A percentile compares a stretch with the other conserved stretches of the same genome.
These are phyloP conservation scores for Diplolepis rosae DNA, from an alignment of 2,888 invertebrate species.

Conservation along the genomic window DNA sequence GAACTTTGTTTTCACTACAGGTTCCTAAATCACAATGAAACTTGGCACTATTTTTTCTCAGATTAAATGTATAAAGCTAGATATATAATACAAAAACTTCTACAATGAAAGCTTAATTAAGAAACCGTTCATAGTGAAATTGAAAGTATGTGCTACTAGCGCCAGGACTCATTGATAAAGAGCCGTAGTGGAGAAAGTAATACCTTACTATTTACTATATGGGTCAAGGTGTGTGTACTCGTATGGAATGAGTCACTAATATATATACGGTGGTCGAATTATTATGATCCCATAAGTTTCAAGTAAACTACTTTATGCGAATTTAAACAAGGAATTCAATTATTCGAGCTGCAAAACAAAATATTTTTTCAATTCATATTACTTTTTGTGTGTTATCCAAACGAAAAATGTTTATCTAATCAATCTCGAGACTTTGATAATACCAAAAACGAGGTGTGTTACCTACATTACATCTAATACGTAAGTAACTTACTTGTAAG, in stretches of 20 bases:
- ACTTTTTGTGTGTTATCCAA: no score
- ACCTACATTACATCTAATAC: no score
- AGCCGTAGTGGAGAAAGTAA: conserved; percentile 52
- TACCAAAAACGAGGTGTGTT: no score
- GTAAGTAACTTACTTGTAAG: no score
- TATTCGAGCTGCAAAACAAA: not conserved
- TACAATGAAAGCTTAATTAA: conserved; percentile 14
- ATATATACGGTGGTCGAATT: conserved; percentile 30
- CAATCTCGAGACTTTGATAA: no score
- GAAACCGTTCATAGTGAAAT: conserved; percentile 42
- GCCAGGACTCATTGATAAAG: conserved; percentile 49
- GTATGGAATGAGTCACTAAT: conserved; percentile 42
- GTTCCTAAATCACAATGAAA: no score
- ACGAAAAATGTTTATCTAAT: no score
- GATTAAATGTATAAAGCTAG: no score
- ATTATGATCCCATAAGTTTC: conserved; percentile 5
- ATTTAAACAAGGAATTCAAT: conserved; percentile 17
- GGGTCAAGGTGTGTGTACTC: conserved; percentile 59
- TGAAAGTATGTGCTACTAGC: conserved; percentile 50
- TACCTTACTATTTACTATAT: conserved; percentile 56
- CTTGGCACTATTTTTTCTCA: no score
- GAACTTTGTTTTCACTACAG: no score
- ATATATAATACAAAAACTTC: not conserved
- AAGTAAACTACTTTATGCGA: conserved; percentile 1
- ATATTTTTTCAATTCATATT: no score